Evolutionary conservation across 2,888 invertebrate species (phyloP).

Genomic region (Callyntrura guangdongensis): DNA sequence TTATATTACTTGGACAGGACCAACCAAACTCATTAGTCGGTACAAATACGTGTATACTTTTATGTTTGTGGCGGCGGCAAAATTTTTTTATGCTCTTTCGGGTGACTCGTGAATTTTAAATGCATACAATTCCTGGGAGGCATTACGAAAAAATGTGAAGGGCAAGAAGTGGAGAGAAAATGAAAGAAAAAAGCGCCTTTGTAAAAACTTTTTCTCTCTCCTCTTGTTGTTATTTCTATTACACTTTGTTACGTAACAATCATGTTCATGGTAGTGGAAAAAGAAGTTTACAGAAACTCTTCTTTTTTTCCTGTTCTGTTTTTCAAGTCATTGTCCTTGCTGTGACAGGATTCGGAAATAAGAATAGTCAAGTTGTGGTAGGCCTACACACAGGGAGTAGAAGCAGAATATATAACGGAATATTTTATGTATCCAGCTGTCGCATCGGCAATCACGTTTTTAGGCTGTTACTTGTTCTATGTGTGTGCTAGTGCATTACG

Average conservation of each 20-base stretch:
- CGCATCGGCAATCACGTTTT: constrained; percentile 40
- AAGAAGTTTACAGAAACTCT: constrained; percentile 5
- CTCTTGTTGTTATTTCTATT: constrained; percentile 34
- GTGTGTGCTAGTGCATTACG: constrained; percentile 12
- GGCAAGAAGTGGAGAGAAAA: constrained; percentile 9
- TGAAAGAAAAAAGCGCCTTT: constrained; percentile 55
- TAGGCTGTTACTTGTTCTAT: not conserved
- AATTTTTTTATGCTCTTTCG: constrained; percentile 31
- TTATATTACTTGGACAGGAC: not conserved
- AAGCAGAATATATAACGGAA: not conserved
- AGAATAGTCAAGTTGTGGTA: constrained; percentile 7
- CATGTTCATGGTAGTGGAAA: constrained; percentile 53
- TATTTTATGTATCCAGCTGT: not conserved
- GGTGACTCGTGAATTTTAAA: constrained; percentile 74
- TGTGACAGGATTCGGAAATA: constrained; percentile 53
- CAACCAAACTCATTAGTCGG: constrained; percentile 54
- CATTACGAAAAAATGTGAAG: constrained; percentile 41
- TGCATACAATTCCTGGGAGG: constrained; percentile 69
- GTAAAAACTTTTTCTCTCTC: not conserved
- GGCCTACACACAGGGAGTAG: not conserved
- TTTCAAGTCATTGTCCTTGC: constrained; percentile 61
- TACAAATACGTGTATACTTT: not conserved
- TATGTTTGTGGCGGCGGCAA: not conserved
- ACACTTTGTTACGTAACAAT: constrained; percentile 68
- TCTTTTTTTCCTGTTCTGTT: constrained; percentile 3